Base-by-base conservation (phyloP, 1,140 invertebrate species). In the Drosophila mayri region DNA sequence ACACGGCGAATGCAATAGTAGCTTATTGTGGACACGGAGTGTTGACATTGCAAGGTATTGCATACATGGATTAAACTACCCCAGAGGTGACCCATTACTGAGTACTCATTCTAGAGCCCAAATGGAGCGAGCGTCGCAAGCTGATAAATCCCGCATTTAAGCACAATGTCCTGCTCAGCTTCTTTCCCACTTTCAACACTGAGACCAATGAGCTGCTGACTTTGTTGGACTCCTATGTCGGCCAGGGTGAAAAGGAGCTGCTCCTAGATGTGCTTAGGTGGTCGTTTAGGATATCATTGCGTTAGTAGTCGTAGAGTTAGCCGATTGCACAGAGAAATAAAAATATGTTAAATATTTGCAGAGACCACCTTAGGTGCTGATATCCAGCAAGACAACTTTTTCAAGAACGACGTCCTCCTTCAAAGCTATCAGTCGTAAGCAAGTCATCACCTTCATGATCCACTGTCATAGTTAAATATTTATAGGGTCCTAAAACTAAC, bases 301-400 rank as follows among this genome's bases (percentile, higher is more conserved):
- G 90, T 91, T 65, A 81, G 83, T 57, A 1, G 1, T 12, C 1
- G 2, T 3, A 20, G 3, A 20, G 1, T 10, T 22, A 37, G 0
- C n/a, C n/a, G n/a, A n/a, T 37, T 16, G 5, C 18, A 14, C 12
- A 54, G 1, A 37, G 0, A 6, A 2, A 54, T 16, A 10, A 1
- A 22, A 20, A 2, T 6, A n/a, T 16, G 28, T 41, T 14, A 1
- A 11, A 7, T 18, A 1, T 32, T 0, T 12, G 11, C 20, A 90
- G 88, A 79, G 55, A 86, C 85, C 3, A 90, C 81, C 0, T 77
- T 91, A 68, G 83, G 88, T 3, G 47, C 50, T 20, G 46, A 76
- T 60, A 50, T 72, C 0, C 43, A 63, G 3, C 18, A 66, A n/a
- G 61, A 76, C 10, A 14, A 58, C 5, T 0, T 16, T n/a, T 54